Percentiles rank a stretch among this genome's conserved stretches.
These are phyloP conservation scores for Heteronetta atricapilla DNA, from an alignment of 2,113 vertebrate species.

Conservation along the genomic window DNA sequence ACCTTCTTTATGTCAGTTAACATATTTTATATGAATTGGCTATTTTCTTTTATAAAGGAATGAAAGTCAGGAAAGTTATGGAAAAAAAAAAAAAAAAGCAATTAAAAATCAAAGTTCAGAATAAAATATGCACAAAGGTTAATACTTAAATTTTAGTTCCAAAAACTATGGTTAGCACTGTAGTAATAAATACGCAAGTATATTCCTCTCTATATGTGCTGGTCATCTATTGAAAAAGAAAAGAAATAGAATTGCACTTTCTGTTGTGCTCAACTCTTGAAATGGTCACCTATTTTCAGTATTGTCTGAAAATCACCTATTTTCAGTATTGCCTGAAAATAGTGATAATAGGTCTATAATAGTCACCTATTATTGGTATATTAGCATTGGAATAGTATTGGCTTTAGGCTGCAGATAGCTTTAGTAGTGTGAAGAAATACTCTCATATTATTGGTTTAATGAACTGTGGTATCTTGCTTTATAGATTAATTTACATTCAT, in stretches of 20 bases:
- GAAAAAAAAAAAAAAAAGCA: not conserved
- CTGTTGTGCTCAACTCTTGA: not conserved
- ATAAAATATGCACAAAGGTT: not conserved
- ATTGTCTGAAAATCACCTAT: too few species aligned
- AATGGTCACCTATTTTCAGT: not conserved
- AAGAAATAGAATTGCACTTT: not conserved
- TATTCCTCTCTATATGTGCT: not conserved
- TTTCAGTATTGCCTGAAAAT: too few species aligned
- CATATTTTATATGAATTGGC: not conserved
- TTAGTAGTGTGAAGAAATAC: not conserved
- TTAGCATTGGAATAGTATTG: not conserved
- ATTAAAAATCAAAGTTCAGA: not conserved
- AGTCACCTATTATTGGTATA: not conserved
- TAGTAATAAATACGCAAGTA: not conserved
- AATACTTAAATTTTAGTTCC: not conserved
- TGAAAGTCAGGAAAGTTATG: not conserved
- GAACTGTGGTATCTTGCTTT: not conserved
- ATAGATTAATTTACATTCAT: not conserved
- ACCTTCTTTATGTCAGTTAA: not conserved
- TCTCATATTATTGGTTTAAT: not conserved
- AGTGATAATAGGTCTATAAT: too few species aligned
- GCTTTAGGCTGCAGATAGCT: not conserved
- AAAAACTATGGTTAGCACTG: not conserved
- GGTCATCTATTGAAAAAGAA: not conserved
- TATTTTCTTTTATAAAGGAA: not conserved